Base-by-base conservation (phyloP, 2,888 invertebrate genomes). In the Margaritifera margaritifera region DNA sequence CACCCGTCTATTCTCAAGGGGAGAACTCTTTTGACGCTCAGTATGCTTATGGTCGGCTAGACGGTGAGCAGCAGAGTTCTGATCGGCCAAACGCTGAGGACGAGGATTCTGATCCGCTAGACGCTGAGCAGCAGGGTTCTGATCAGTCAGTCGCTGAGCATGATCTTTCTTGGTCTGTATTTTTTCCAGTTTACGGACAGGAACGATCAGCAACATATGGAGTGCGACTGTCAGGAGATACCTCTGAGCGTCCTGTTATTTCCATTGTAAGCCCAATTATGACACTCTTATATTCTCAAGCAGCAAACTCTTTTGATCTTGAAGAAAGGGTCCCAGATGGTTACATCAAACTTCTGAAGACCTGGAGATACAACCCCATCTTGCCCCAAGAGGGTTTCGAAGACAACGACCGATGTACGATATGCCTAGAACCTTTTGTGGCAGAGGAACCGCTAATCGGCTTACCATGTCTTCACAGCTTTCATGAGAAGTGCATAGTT, bases 391-490 rank as follows among this genome's bases (percentile, higher is more conserved):
- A 70, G 11, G 90, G 89, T 5, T 89, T 89, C 81, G 75, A 90
- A 27, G 84, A 86, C 25, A 84, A 85, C 50, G 81, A 82, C 50
- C 90, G 91, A 67, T 92, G 92, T 86, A 91, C 91, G 62, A 91
- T 92, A 58, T 92, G 92, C 81, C 82, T 92, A 73, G 92, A 92
- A 53, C 80, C 84, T 27, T 92, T 91, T 77, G 72, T 75, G 25
- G 75, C 77, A 53, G 87, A 87, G 15, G 86, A 87, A 6, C 66
- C 86, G 24, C 80, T 92, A 53, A 91, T 91, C 80, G 91, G 91
- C 2, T 85, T 92, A 67, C 92, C 92, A 1, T 92, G 92, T 82
- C 90, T 90, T 6, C 92, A 92, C 78, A 88, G 88, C 66, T 92
- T 91, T 81, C 92, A 92, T 77, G 88, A 90, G 72, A 79, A 86